A percentile compares a stretch with the other conserved stretches of the same genome.
Conservation (phyloP, 2,113 vertebrate genomes). For the Eulemur rufifrons region DNA sequence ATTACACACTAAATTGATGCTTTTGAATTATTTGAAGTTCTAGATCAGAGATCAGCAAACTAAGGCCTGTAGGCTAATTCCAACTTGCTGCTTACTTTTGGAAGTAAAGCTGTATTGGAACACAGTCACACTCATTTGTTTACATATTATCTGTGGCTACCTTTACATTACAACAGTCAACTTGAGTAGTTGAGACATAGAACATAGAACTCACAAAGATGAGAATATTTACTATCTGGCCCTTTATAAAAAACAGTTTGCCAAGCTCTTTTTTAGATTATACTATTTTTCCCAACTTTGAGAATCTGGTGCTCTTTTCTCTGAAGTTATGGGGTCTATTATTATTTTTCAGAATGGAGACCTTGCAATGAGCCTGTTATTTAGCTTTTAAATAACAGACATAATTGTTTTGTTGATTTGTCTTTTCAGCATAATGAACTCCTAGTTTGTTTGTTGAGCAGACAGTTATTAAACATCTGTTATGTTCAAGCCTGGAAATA, state of each 20-base stretch:
- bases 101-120: slow-evolving; percentile 25
- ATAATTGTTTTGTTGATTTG: neutral
- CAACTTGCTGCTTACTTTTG: neutral
- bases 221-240: neutral
- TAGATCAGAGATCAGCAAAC: neutral
- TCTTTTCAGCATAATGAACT: neutral
- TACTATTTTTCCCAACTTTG: neutral
- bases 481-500: neutral
- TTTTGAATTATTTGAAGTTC: slow-evolving; percentile 11
- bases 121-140: neutral
- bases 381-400: neutral
- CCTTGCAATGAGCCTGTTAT: neutral
- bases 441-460: neutral
- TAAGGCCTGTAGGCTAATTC: neutral
- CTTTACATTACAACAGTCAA: neutral
- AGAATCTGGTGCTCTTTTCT: neutral
- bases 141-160: neutral
- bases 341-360: neutral
- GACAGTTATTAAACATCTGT: neutral
- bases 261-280: neutral
- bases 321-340: neutral
- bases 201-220: neutral
- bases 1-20: neutral
- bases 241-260: neutral
- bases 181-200: neutral